Evolutionary conservation across 2,797 vertebrate genomes (phyloP).

Genomic region (Vespertilio murinus): DNA sequence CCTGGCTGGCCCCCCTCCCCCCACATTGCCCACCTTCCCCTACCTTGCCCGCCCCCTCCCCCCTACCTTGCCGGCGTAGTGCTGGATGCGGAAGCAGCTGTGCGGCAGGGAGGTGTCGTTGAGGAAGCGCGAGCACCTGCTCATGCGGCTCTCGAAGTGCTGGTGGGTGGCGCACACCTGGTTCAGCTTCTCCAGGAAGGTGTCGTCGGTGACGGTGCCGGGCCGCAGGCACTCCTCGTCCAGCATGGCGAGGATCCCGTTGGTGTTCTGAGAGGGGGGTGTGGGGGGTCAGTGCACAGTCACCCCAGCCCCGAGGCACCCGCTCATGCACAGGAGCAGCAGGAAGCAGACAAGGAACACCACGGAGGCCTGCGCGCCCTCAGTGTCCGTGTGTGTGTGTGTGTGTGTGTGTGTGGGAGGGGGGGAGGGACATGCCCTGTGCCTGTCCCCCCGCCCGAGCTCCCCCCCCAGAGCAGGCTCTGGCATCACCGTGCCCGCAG

Average conservation of each 20-base stretch:
- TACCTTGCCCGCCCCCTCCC: too few species aligned
- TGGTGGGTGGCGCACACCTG: constrained; percentile 96
- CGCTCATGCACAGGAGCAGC: too few species aligned
- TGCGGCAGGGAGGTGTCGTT: constrained; percentile 96
- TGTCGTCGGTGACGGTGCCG: constrained; percentile 96
- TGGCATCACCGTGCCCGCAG: too few species aligned
- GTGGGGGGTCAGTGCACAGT: too few species aligned
- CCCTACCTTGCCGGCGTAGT: constrained; percentile 97
- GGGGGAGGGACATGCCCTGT: too few species aligned
- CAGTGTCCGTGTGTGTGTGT: background rate
- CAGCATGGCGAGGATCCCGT: constrained; percentile 98
- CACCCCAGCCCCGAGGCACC: too few species aligned
- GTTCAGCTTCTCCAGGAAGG: constrained; percentile 98
- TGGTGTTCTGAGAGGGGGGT: constrained; percentile 89
- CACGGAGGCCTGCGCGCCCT: background rate
- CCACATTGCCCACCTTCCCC: too few species aligned
- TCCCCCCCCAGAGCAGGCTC: too few species aligned
- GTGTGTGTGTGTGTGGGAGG: too few species aligned
- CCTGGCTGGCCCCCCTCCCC: too few species aligned
- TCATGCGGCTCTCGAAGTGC: constrained; percentile 97
- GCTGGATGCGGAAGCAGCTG: constrained; percentile 98
- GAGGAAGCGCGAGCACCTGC: constrained; percentile 96
- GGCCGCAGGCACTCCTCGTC: constrained; percentile 98
- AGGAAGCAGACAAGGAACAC: too few species aligned
- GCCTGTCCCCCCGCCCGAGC: fast-evolving